These are phyloP conservation scores for Hermaeophaga mercurialis DNA, from an alignment of 2,888 invertebrate genomes.

Conservation along the genomic window DNA sequence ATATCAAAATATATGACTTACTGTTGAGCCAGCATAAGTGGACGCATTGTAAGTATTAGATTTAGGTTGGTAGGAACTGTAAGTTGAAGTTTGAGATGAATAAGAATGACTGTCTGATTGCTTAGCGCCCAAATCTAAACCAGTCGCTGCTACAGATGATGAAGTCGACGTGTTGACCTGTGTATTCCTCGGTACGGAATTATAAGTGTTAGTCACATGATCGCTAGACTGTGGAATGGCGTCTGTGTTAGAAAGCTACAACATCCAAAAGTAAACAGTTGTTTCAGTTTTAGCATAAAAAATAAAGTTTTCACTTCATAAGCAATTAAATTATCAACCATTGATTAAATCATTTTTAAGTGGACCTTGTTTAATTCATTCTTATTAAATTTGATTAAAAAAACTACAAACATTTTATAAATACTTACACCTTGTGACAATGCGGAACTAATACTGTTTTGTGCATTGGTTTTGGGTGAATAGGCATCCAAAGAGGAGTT, in stretches of 20 bases:
- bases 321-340: no score
- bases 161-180: slow-evolving; percentile 40
- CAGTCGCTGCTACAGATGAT: slow-evolving; percentile 47
- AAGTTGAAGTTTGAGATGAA: slow-evolving; percentile 56
- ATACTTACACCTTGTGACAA: slow-evolving; percentile 55
- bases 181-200: slow-evolving; percentile 53
- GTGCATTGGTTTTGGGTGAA: slow-evolving; percentile 51
- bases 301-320: no score
- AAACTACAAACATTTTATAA: no score
- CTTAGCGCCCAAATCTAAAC: slow-evolving; percentile 30
- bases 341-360: no score
- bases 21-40: slow-evolving; percentile 52
- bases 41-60: slow-evolving; percentile 49
- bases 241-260: slow-evolving; percentile 55
- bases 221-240: slow-evolving; percentile 56
- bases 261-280: no score
- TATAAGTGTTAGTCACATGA: slow-evolving; percentile 54
- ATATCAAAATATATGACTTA: no score
- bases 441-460: slow-evolving; percentile 58
- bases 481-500: slow-evolving; percentile 60
- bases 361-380: no score
- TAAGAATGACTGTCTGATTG: slow-evolving; percentile 27
- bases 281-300: no score
- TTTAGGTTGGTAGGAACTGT: slow-evolving; percentile 55
- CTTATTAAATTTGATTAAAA: no score